Conservation (phyloP, 2,888 invertebrate species). For the Apoda limacodes region DNA sequence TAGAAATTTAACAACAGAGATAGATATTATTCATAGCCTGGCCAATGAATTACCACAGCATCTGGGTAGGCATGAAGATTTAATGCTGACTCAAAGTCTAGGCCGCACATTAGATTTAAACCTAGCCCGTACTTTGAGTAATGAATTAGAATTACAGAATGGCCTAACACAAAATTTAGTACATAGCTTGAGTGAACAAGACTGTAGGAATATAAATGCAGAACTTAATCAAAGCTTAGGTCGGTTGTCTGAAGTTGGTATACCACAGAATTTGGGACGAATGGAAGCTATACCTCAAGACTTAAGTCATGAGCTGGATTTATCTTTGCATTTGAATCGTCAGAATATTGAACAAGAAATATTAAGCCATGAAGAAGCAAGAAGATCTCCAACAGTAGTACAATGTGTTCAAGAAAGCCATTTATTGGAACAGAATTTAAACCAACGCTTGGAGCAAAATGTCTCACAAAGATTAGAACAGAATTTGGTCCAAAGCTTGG, state of each 20-base stretch:
- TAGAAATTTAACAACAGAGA: constrained; percentile 31
- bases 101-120: constrained; percentile 33
- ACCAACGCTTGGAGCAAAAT: constrained; percentile 26
- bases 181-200: constrained; percentile 39
- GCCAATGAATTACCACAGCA: constrained; percentile 35
- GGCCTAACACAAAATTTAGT: constrained; percentile 29
- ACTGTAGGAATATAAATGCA: constrained; percentile 23
- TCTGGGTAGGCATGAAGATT: constrained; percentile 26
- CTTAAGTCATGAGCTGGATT: constrained; percentile 36
- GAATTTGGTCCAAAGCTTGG: constrained; percentile 24
- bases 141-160: constrained; percentile 39
- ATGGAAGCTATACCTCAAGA: constrained; percentile 31
- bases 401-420: constrained; percentile 21
- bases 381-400: constrained; percentile 18
- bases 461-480: constrained; percentile 23
- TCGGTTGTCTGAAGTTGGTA: constrained; percentile 25
- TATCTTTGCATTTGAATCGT: constrained; percentile 39
- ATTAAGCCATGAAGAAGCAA: constrained; percentile 19
- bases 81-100: constrained; percentile 23
- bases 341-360: constrained; percentile 29
- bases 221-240: constrained; percentile 7
- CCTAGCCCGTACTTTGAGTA: constrained; percentile 23
- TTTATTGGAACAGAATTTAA: constrained; percentile 26
- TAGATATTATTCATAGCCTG: constrained; percentile 38
- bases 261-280: constrained; percentile 27